Evolutionary conservation across 2,797 vertebrate genomes (phyloP).

Genomic region (Toxotes lorentzi): DNA sequence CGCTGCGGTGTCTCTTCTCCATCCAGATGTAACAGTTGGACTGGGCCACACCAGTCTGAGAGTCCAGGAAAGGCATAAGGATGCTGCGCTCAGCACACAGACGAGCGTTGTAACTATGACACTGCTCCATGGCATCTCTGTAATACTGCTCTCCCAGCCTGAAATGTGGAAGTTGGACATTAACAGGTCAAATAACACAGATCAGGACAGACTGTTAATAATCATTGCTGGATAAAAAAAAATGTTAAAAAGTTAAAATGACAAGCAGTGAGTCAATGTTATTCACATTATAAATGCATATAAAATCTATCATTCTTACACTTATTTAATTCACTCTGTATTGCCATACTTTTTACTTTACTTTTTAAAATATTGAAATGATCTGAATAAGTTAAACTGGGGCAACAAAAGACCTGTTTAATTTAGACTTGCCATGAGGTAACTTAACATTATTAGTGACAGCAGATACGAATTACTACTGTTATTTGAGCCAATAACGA

Average conservation of each 20-base stretch:
- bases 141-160: conserved; percentile 97
- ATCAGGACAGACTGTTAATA: not conserved
- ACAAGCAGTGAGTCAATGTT: not conserved
- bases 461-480: no score
- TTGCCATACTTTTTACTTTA: not conserved
- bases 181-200: conserved; percentile 25
- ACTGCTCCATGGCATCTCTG: conserved; percentile 97
- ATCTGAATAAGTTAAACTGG: no score
- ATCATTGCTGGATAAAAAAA: not conserved
- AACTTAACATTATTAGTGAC: no score
- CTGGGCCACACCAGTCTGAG: conserved; percentile 97
- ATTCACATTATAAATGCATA: not conserved
- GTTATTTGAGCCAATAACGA: no score
- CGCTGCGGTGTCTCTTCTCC: conserved; percentile 96
- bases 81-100: conserved; percentile 96
- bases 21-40: conserved; percentile 99
- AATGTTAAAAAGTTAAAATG: not conserved
- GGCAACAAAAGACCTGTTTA: no score
- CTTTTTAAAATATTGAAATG: no score
- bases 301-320: not conserved
- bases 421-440: no score
- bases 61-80: conserved; percentile 97
- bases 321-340: not conserved
- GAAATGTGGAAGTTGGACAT: conserved; percentile 39
- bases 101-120: conserved; percentile 96